These are phyloP conservation scores for Aleiodes sp. DNA, from an alignment of 1,140 invertebrate species.

Conservation along the genomic window DNA sequence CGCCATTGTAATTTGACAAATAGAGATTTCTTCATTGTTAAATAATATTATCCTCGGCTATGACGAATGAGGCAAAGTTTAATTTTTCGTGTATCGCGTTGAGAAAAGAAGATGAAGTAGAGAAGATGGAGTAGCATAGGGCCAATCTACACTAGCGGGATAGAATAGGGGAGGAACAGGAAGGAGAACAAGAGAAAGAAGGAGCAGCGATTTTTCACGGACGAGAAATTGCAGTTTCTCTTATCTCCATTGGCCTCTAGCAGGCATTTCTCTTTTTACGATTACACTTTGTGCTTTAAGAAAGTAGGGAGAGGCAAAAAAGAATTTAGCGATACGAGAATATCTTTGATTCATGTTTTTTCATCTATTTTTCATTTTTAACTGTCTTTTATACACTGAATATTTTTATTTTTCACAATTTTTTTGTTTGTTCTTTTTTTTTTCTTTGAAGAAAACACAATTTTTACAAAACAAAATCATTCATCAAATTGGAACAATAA, in stretches of 20 bases:
- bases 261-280: constrained; percentile 23
- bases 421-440: too few relatives aligned
- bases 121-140: neutral
- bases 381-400: constrained; percentile 8
- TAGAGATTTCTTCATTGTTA: neutral
- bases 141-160: neutral
- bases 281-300: constrained; percentile 3
- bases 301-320: neutral
- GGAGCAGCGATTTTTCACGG: constrained; percentile 24
- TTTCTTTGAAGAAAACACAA: neutral
- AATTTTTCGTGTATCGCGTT: neutral
- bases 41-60: too few relatives aligned
- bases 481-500: neutral
- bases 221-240: constrained; percentile 23
- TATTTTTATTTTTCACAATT: neutral
- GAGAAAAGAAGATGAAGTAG: neutral
- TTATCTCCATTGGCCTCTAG: constrained; percentile 21
- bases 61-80: neutral
- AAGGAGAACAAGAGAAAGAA: neutral
- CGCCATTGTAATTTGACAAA: neutral
- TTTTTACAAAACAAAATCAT: constrained; percentile 9
- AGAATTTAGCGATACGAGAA: neutral
- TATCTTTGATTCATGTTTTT: neutral
- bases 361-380: neutral
- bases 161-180: neutral